phyloP scores from a whole-genome alignment of 2,888 invertebrate species.

The Trachelus iudaicus region DNA sequence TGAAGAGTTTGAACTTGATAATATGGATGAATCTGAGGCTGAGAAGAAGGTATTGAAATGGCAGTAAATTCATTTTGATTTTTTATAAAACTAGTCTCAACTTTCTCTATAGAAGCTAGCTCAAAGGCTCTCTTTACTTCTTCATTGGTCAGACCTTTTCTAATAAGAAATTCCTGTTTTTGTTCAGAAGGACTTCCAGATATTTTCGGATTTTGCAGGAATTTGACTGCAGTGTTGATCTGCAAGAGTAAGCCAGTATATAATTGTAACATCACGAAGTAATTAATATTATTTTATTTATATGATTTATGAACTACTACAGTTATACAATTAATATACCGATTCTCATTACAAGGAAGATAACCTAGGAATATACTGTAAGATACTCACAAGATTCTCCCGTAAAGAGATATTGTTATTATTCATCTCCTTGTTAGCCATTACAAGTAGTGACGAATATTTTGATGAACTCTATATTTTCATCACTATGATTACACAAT shows the following conservation, averaged over 20 bases:
- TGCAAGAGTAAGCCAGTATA: slow-evolving; percentile 59
- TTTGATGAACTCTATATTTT: not conserved
- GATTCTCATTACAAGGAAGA: not conserved
- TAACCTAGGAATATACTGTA: slow-evolving; percentile 1
- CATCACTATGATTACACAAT: not conserved
- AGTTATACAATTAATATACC: not conserved
- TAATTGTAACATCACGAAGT: not conserved
- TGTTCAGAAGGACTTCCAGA: slow-evolving; percentile 79
- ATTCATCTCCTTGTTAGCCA: slow-evolving; percentile 49
- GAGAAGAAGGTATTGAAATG: slow-evolving; percentile 49
- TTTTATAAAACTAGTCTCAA: not conserved
- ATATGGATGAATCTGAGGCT: slow-evolving; percentile 37
- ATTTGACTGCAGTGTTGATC: slow-evolving; percentile 88
- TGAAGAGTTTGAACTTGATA: slow-evolving; percentile 47
- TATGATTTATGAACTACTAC: not conserved
- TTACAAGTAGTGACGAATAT: slow-evolving; percentile 15
- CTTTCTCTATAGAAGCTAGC: slow-evolving; percentile 64
- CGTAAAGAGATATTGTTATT: slow-evolving; percentile 45
- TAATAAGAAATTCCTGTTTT: slow-evolving; percentile 81
- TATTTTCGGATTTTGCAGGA: slow-evolving; percentile 88
- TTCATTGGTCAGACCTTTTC: slow-evolving; percentile 80
- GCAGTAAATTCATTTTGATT: slow-evolving; percentile 43
- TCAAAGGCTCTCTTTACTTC: slow-evolving; percentile 83
- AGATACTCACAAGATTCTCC: slow-evolving; percentile 54
- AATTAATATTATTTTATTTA: not conserved